Evolutionary conservation across 2,888 invertebrate genomes (phyloP).

Genomic region (Nebria brevicollis): DNA sequence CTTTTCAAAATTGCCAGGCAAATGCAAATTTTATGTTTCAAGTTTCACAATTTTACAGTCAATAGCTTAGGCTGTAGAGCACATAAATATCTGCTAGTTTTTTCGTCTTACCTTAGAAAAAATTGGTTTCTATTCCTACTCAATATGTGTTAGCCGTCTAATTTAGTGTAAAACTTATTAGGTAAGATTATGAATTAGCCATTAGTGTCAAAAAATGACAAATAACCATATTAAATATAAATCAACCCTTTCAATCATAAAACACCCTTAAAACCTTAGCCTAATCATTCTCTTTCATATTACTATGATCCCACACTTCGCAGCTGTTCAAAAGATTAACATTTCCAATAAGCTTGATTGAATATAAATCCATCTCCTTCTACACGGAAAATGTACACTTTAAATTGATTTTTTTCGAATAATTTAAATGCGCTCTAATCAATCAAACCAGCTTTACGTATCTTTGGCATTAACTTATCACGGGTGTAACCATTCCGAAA

Average conservation of each 20-base stretch:
- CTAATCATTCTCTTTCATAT: background rate
- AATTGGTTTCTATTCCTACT: too few species aligned
- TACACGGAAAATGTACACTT: slow-evolving; percentile 28
- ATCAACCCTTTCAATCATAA: background rate
- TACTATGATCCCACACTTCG: background rate
- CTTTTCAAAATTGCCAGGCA: too few species aligned
- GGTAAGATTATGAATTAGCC: background rate
- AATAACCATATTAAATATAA: background rate
- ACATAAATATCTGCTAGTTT: too few species aligned
- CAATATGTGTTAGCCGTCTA: too few species aligned
- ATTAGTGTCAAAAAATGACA: background rate
- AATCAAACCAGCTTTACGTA: slow-evolving; percentile 34
- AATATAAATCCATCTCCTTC: slow-evolving; percentile 19
- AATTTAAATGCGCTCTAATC: slow-evolving; percentile 27
- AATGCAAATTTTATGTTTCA: too few species aligned
- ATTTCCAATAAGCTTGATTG: slow-evolving; percentile 13
- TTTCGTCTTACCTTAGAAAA: too few species aligned
- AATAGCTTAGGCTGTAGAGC: too few species aligned
- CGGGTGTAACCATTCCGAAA: slow-evolving; percentile 26
- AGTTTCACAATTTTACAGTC: too few species aligned
- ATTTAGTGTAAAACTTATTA: background rate
- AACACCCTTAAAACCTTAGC: background rate
- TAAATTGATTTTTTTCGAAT: slow-evolving; percentile 35
- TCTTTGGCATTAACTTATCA: slow-evolving; percentile 43
- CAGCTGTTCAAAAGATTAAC: background rate